Base-by-base conservation (phyloP, 1,140 invertebrate species). In the Aporrectodea caliginosa region DNA sequence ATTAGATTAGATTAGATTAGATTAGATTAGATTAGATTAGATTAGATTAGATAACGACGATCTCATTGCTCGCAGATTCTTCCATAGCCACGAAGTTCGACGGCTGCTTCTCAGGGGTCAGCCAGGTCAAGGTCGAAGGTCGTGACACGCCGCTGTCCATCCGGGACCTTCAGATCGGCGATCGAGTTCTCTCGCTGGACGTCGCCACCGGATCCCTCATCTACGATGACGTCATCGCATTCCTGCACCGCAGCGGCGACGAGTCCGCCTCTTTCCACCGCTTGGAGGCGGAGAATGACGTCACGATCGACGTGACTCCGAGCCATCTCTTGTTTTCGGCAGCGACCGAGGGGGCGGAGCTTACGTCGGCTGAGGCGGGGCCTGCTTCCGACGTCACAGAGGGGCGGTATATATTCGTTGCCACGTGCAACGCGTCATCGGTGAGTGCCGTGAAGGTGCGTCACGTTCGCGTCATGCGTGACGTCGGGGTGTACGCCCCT, bases 401-500 rank as follows among this genome's bases (percentile, higher is more conserved):
- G 22, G 43, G 43, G 43, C 6, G 6, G 43, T 58, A 58, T 22
- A 58, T 58, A 6, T 58, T 58, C 43, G 43, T 58, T 58, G 43
- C 43, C 43, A 58, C 6, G 6, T 6, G 22, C 43, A 58, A 58
- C 92, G 43, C 6, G 6, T 12, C 43, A 6, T 58, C 43, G 6
- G 43, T 58, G 6, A 6, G 43, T 58, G 6, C 43, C 6, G 43
- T 22, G 43, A 22, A 84, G 81, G 92, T 98, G 0, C 85, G 92
- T 0, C 85, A 88, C 0, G 89, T 93, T 0, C 88, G 89, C 29
- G 86, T 90, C 16, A 89, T 92, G 14, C 85, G 90, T 0, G 89
- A 90, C 29, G 88, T 88, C 35, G 97, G 97, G 6, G 92, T 96
- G 0, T 96, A 91, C 84, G 96, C 97, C 0, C 97, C 97, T 0